Conservation (phyloP, 64 coral and sea anemone species). For the Acropora yongei region DNA sequence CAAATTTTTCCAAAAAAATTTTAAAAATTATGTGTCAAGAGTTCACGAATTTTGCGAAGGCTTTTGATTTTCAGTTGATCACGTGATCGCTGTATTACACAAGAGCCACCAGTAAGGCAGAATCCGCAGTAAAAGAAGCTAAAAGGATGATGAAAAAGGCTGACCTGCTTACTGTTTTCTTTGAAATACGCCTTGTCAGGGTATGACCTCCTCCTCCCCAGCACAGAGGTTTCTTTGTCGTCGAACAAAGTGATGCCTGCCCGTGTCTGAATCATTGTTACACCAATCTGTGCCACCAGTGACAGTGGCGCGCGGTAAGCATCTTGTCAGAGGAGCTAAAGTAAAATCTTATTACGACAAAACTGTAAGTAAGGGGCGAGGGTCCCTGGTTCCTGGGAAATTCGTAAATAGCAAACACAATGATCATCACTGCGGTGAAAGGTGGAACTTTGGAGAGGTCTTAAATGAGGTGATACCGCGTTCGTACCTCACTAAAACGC, state of each 20-base stretch:
- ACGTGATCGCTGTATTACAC: constrained; percentile 10
- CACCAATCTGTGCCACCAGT: constrained; percentile 56
- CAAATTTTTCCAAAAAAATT: too few relatives aligned
- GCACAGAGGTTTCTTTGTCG: constrained; percentile 48
- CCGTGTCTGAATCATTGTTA: constrained; percentile 63
- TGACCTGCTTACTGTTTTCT: constrained; percentile 39
- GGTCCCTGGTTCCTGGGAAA: constrained; percentile 21
- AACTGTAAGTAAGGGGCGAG: constrained; percentile 42
- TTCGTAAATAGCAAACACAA: constrained; percentile 21
- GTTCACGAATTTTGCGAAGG: constrained; percentile 30
- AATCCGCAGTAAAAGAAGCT: not conserved
- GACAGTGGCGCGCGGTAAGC: constrained; percentile 48
- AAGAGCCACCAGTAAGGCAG: not conserved
- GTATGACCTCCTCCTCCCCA: constrained; percentile 34
- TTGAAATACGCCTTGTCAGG: constrained; percentile 64
- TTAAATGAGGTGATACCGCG: constrained; percentile 33
- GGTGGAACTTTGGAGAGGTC: constrained; percentile 51
- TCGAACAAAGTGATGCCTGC: constrained; percentile 47
- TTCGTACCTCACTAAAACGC: constrained; percentile 26
- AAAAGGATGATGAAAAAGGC: constrained; percentile 53
- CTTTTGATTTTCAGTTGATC: constrained; percentile 26
- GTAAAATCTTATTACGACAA: constrained; percentile 66
- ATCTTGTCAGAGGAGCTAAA: constrained; percentile 59
- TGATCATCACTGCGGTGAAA: constrained; percentile 52
- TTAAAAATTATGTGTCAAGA: not conserved